phyloP scores from a whole-genome alignment of 2,888 invertebrate species.

The Sarcophaga carnaria region DNA sequence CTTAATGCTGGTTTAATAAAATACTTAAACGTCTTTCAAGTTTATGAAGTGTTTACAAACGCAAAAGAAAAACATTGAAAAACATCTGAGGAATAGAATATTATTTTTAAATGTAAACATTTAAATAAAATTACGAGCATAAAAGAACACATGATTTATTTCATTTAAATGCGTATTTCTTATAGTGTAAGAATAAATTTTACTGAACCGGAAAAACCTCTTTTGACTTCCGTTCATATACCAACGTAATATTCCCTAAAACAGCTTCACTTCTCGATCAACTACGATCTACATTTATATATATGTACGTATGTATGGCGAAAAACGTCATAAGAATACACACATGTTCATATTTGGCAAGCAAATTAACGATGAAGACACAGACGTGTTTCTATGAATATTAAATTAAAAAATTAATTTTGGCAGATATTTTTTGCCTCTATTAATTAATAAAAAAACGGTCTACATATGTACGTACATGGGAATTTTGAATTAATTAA shows the following conservation, averaged over 20 bases:
- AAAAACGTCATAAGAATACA: neutral
- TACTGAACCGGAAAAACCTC: slow-evolving; percentile 19
- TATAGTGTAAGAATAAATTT: neutral
- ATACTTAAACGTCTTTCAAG: too few species aligned
- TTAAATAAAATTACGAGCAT: too few species aligned
- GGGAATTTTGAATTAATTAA: slow-evolving; percentile 9
- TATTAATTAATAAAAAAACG: slow-evolving; percentile 24
- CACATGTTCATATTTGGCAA: slow-evolving; percentile 25
- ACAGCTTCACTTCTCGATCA: neutral
- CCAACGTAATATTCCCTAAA: neutral
- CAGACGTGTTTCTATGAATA: neutral
- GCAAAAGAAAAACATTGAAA: too few species aligned
- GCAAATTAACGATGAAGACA: slow-evolving; percentile 23
- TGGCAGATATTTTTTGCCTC: neutral
- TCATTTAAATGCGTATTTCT: too few species aligned
- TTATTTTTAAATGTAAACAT: too few species aligned
- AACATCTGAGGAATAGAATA: too few species aligned
- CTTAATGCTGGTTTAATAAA: too few species aligned
- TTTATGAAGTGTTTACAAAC: too few species aligned
- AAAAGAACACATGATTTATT: too few species aligned
- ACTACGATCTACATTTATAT: neutral
- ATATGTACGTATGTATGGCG: too few species aligned
- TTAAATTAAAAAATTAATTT: neutral
- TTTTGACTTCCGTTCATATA: slow-evolving; percentile 16
- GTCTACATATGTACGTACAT: neutral